phyloP scores from a whole-genome alignment of 2,888 invertebrate genomes.

The Stenotaenia linearis region DNA sequence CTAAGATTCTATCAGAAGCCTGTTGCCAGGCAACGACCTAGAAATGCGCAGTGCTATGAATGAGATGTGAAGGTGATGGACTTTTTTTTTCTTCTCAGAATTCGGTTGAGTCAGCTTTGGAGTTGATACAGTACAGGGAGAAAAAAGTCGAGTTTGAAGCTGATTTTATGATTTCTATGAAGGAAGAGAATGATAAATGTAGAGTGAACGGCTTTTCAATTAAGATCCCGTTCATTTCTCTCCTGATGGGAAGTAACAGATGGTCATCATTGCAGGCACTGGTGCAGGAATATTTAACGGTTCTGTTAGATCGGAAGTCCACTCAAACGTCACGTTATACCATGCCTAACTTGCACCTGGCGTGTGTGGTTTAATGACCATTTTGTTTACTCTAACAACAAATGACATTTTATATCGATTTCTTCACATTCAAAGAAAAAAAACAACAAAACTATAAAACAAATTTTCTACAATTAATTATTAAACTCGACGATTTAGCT shows the following conservation, averaged over 20 bases:
- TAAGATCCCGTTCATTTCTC: background rate
- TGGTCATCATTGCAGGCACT: conserved; percentile 13
- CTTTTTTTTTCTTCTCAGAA: background rate
- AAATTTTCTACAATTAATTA: too few relatives aligned
- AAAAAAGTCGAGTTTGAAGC: background rate
- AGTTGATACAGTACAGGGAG: too few relatives aligned
- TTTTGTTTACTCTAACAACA: background rate
- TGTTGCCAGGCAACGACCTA: conserved; percentile 4
- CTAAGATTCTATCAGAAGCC: background rate
- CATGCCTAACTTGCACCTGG: conserved; percentile 15
- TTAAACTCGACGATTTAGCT: too few relatives aligned
- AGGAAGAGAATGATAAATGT: background rate
- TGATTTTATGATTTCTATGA: background rate
- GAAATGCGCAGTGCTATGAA: conserved; percentile 15
- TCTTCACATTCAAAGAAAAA: background rate
- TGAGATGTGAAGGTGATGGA: conserved; percentile 8
- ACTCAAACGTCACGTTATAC: background rate
- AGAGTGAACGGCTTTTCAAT: background rate
- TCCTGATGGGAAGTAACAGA: background rate
- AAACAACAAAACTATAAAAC: too few relatives aligned
- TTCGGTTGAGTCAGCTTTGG: background rate
- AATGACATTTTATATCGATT: too few relatives aligned
- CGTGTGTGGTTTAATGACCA: background rate
- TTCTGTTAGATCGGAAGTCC: background rate
- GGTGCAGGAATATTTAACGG: conserved; percentile 12